These are phyloP conservation scores for Xenops minutus DNA, from an alignment of 2,797 vertebrate species.

Conservation along the genomic window DNA sequence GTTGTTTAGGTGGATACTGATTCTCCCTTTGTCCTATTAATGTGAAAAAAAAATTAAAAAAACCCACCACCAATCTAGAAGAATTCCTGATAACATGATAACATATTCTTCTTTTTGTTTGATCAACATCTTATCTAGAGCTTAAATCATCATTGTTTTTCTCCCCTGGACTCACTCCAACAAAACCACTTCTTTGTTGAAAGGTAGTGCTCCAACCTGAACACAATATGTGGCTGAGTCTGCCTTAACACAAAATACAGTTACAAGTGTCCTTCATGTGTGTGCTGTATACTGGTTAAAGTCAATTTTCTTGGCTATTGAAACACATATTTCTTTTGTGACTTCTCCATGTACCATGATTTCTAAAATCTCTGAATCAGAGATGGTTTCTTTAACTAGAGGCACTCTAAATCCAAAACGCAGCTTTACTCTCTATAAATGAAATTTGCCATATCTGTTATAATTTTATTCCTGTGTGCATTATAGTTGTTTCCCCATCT, in stretches of 20 bases:
- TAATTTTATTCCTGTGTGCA: conserved; percentile 37
- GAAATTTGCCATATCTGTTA: conserved; percentile 18
- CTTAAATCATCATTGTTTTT: conserved; percentile 12
- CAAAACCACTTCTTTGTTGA: background rate
- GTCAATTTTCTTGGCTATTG: background rate
- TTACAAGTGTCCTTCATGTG: background rate
- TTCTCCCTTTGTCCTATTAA: background rate
- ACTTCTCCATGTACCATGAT: background rate
- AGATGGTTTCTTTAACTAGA: background rate
- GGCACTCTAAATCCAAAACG: background rate
- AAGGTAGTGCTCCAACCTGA: background rate
- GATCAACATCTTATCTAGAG: background rate
- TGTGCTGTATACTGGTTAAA: background rate
- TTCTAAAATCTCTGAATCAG: background rate
- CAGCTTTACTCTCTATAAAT: background rate
- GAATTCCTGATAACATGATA: background rate
- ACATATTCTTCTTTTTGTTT: background rate
- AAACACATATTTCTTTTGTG: background rate
- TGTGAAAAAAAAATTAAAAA: background rate
- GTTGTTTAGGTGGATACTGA: background rate
- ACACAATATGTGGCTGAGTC: background rate
- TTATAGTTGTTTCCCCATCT: conserved; percentile 53
- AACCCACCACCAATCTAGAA: background rate
- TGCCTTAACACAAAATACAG: background rate
- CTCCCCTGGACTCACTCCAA: background rate